A percentile compares a stretch with the other conserved stretches of the same genome.
Conservation (phyloP, 2,888 invertebrate genomes). For the Cephonodes hylas region DNA sequence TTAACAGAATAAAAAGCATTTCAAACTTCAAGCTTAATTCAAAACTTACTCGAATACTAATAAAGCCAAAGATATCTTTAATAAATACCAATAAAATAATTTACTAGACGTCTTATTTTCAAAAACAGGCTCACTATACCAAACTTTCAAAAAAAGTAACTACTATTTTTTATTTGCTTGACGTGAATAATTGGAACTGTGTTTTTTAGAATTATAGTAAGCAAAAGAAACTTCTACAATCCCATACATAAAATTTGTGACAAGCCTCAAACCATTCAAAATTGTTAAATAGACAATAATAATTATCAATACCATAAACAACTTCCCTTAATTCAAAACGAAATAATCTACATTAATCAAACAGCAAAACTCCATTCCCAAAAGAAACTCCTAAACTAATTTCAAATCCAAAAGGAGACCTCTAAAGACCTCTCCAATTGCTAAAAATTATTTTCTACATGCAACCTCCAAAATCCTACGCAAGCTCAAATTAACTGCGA, state of each 20-base stretch:
- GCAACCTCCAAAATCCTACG: background rate
- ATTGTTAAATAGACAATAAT: background rate
- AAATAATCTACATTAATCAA: no score
- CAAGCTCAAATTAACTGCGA: conserved; percentile 34
- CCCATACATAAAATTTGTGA: background rate
- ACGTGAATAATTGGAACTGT: no score
- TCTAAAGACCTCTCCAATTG: background rate
- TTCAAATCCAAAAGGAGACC: background rate
- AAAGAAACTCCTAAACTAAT: background rate
- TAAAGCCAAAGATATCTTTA: background rate
- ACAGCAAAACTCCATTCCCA: no score
- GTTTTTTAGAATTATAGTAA: no score
- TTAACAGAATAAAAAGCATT: no score
- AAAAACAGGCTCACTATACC: background rate
- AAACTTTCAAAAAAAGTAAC: background rate
- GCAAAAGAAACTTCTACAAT: no score
- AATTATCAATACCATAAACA: background rate
- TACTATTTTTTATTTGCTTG: background rate
- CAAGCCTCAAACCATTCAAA: background rate
- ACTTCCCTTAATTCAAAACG: no score
- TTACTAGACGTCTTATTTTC: background rate
- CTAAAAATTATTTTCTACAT: background rate
- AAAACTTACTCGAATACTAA: background rate
- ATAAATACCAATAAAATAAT: background rate
- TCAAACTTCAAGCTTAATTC: background rate